A percentile compares a stretch with the other conserved stretches of the same genome.
These are phyloP conservation scores for Podarcis cretensis DNA, from an alignment of 2,113 vertebrate species.

Conservation along the genomic window DNA sequence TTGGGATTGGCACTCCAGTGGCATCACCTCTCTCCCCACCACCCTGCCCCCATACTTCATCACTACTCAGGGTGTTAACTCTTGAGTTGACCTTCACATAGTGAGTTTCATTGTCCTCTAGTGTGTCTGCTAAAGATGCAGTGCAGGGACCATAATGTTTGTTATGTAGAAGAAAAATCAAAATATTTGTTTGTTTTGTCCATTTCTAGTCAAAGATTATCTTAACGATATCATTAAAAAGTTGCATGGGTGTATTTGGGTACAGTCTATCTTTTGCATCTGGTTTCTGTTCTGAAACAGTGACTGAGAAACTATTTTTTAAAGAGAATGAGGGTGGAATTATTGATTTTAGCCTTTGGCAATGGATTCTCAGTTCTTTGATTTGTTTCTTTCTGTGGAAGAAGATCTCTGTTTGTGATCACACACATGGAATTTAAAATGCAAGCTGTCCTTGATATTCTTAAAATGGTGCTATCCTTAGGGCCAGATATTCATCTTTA, in stretches of 20 bases:
- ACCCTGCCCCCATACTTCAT: too few relatives aligned
- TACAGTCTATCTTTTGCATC: background rate
- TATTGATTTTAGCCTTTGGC: constrained; percentile 33
- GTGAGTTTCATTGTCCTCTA: too few relatives aligned
- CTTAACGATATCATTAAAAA: background rate
- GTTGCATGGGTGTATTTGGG: background rate
- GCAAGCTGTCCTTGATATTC: constrained; percentile 12
- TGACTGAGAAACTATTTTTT: constrained; percentile 28
- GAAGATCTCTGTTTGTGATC: constrained; percentile 19
- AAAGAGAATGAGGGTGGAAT: constrained; percentile 14
- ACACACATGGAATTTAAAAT: constrained; percentile 27
- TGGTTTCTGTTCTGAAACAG: background rate
- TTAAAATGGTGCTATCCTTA: background rate
- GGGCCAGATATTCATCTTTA: background rate
- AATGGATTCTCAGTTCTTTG: constrained; percentile 35
- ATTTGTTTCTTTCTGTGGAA: constrained; percentile 27
- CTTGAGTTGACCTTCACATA: too few relatives aligned
- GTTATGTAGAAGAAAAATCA: background rate
- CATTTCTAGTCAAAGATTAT: background rate
- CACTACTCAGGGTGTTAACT: too few relatives aligned
- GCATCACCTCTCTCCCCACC: too few relatives aligned
- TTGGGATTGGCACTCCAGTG: too few relatives aligned
- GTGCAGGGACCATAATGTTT: too few relatives aligned
- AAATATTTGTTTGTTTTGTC: background rate
- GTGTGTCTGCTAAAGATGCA: too few relatives aligned